Base-by-base conservation (phyloP, 2,797 vertebrate genomes). In the Pristis pectinata region DNA sequence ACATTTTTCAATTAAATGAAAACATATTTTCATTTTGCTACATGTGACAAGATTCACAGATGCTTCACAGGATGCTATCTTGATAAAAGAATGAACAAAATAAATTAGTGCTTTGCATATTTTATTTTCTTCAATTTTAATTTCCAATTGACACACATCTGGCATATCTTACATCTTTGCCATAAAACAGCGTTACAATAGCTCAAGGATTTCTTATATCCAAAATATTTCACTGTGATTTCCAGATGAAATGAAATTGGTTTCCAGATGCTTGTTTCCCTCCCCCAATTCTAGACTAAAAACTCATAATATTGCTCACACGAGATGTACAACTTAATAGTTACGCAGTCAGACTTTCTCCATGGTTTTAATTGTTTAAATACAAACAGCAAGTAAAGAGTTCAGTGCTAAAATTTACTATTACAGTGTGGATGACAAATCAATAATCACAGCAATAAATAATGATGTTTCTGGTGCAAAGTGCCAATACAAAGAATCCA, bases 171-270 rank as follows among this genome's bases (percentile, higher is more conserved):
- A 99, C 98, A 99, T 98, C 98, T 99, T 98, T 99, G 98, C 98
- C 99, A 98, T 98, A 98, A 99, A 99, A 99, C 98, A 98, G 98
- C 98, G 98, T 99, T 99, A 98, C 98, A 98, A 98, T 98, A 98
- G 98, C 97, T 97, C 96, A 98, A 98, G 98, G 98, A 98, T 99
- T 99, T 98, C 98, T 98, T 97, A 98, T 98, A 98, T 98, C 98
- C 98, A 99, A 99, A 99, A 99, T 99, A 99, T 98, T 98, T 98
- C 97, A 98, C 98, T 98, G 97, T 97, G 97, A 97, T 97, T 98
- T 98, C 98, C 98, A 98, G 98, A 98, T 98, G 98, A 98, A 98
- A 98, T 98, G 98, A 97, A 97, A 97, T 97, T 97, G 97, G 97
- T 97, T 97, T 98, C 98, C 97, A 98, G 98, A 98, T 98, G 98